Evolutionary conservation across 2,797 vertebrate species (phyloP).

Genomic region (Amazonetta brasiliensis): DNA sequence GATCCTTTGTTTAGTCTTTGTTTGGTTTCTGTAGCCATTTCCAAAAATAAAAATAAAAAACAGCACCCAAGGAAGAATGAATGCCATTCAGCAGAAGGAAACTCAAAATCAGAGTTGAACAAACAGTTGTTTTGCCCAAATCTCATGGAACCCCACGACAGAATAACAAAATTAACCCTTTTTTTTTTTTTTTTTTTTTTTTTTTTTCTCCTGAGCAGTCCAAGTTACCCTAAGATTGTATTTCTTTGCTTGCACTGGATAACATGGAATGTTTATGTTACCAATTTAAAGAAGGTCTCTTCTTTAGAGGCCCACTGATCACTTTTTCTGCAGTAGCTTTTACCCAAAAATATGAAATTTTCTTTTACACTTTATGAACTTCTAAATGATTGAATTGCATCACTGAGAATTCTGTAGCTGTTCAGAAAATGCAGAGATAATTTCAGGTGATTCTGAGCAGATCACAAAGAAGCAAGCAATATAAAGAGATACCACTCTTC

Average conservation of each 20-base stretch:
- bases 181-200: neutral
- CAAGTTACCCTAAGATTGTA: neutral
- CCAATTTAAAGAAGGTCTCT: neutral
- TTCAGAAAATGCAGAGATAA: neutral
- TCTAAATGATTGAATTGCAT: neutral
- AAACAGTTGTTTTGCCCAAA: neutral
- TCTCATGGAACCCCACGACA: neutral
- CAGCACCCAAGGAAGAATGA: neutral
- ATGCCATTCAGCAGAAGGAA: neutral
- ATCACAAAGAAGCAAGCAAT: neutral
- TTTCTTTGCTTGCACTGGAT: neutral
- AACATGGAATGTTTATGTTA: neutral
- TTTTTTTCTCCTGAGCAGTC: neutral
- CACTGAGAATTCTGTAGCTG: neutral
- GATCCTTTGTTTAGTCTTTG: neutral
- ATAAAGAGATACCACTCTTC: neutral
- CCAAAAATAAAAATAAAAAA: neutral
- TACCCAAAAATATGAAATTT: neutral
- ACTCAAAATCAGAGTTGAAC: neutral
- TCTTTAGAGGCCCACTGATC: neutral
- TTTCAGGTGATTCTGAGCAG: neutral
- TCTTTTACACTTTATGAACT: neutral
- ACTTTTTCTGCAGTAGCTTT: neutral
- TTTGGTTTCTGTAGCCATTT: neutral
- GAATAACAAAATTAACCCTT: neutral